Evolutionary conservation across 2,888 invertebrate species (phyloP), one percentile per base, ranked within the genome.

Genomic region (Polydesmus complanatus): DNA sequence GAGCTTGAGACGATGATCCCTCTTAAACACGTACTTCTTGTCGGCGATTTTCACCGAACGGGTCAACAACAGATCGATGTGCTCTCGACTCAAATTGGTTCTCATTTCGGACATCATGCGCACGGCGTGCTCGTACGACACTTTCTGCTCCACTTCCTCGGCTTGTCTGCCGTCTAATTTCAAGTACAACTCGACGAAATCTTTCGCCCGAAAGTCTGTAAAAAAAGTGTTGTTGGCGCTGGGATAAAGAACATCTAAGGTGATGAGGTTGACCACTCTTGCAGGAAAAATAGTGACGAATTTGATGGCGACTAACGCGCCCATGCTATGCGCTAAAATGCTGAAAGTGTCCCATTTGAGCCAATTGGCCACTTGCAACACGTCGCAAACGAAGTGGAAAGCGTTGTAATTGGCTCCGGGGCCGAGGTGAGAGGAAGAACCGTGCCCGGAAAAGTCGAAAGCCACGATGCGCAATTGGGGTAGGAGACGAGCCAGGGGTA

Each of bases 261-360:
- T 53, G 14, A 68, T 61, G 11, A 74, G 55, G 48, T 68, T 69
- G 49, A 68, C 67, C 23, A 73, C 68, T n/a, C 66, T 58, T 1
- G 71, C 64, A 1, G 73, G 72, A 61, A 68, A 73, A 21, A 69
- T 64, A 1, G 69, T 68, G 27, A 72, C 68, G 66, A 70, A 73
- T 21, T 71, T 60, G 2, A 71, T 69, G 2, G 69, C 72, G 11
- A 73, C 63, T 5, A 70, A 66, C 14, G 71, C 73, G 27, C 74
- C 74, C 69, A 74, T 68, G 50, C 67, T 68, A 61, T 69, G 69
- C 3, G 67, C 68, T 47, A 69, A 14, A 49, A 69, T 52, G 53
- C 61, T 62, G 53, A 63, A 60, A 25, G 54, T 56, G n/a, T 61
- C 50, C 49, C 64, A 64, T 3, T 56, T 37, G 8, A 65, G 27